A percentile compares a stretch with the other conserved stretches of the same genome.
phyloP scores from a whole-genome alignment of 1,140 invertebrate genomes.

The Drosophila rufa region DNA sequence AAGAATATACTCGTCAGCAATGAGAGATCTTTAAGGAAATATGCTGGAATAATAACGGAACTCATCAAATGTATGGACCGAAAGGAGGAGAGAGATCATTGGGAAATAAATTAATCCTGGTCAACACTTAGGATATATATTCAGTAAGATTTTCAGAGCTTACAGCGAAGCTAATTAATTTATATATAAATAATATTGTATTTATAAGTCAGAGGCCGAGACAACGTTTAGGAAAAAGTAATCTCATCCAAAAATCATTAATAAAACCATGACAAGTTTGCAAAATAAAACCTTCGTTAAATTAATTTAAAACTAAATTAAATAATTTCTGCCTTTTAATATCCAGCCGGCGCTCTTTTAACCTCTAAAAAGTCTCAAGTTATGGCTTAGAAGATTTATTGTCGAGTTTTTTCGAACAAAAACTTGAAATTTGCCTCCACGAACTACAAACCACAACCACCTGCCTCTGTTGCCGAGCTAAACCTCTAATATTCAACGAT shows the following conservation, averaged over 20 bases:
- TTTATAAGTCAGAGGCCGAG: too few species aligned
- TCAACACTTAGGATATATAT: too few species aligned
- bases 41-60: background rate
- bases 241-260: background rate
- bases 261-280: background rate
- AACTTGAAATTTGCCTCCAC: background rate
- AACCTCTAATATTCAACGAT: background rate
- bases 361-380: background rate
- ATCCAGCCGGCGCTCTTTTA: background rate
- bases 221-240: background rate
- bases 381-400: conserved; percentile 15
- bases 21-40: background rate
- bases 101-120: background rate
- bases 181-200: too few species aligned
- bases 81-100: too few species aligned
- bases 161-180: too few species aligned
- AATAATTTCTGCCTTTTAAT: conserved; percentile 9
- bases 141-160: too few species aligned
- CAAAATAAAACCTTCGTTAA: too few species aligned
- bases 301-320: conserved; percentile 1
- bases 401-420: conserved; percentile 6
- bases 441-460: background rate
- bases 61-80: background rate
- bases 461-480: background rate
- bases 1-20: background rate